Conservation (phyloP, 2,888 invertebrate species). For the Xanthorhoe designata region DNA sequence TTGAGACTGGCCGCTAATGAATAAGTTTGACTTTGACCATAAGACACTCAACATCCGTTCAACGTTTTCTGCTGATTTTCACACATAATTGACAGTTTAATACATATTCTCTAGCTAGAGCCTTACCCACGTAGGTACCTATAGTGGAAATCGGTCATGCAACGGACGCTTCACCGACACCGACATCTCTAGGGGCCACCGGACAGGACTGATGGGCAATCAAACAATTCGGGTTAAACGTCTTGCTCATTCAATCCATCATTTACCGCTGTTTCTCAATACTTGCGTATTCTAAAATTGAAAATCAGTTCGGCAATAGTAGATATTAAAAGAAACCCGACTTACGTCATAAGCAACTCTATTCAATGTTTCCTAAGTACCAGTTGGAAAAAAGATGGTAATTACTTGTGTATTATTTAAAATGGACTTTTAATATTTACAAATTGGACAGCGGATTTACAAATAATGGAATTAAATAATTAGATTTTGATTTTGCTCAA, state of each 20-base stretch:
- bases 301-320: slow-evolving; percentile 10
- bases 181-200: slow-evolving; percentile 51
- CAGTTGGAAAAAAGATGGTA: background rate
- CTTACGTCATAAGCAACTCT: slow-evolving; percentile 9
- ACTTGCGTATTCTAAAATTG: slow-evolving; percentile 20
- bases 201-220: slow-evolving; percentile 67
- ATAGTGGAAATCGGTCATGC: slow-evolving; percentile 43
- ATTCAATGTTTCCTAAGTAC: slow-evolving; percentile 3
- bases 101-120: slow-evolving; percentile 45
- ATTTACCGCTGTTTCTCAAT: slow-evolving; percentile 52
- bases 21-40: background rate
- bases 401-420: slow-evolving; percentile 7
- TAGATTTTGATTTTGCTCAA: too few relatives aligned
- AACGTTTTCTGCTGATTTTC: slow-evolving; percentile 13
- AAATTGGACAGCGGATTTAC: background rate
- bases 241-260: slow-evolving; percentile 49
- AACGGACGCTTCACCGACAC: slow-evolving; percentile 47
- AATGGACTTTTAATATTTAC: slow-evolving; percentile 1
- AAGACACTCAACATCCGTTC: too few relatives aligned
- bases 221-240: slow-evolving; percentile 79
- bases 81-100: slow-evolving; percentile 46
- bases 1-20: too few relatives aligned
- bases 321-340: slow-evolving; percentile 3
- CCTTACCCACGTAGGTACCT: slow-evolving; percentile 19
- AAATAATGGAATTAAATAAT: background rate